phyloP scores from a whole-genome alignment of 2,888 invertebrate species.

The Neoitamus cyanurus region DNA sequence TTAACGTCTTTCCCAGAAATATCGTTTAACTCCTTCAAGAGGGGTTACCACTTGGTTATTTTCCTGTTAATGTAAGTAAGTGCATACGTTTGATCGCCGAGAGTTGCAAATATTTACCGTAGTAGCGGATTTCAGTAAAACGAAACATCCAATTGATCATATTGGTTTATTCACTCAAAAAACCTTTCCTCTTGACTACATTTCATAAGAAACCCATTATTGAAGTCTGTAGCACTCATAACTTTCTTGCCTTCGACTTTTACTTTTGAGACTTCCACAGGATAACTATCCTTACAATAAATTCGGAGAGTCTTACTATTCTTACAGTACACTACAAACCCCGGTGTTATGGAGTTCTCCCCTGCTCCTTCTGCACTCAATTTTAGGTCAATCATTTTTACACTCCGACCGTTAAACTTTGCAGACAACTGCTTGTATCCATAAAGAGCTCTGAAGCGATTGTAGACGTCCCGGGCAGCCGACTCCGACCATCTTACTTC shows the following conservation, averaged over 20 bases:
- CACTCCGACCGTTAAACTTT: conserved; percentile 70
- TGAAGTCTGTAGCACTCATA: conserved; percentile 84
- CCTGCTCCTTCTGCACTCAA: neutral
- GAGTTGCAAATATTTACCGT: no score
- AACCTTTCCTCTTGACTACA: conserved; percentile 62
- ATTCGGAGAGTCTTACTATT: conserved; percentile 71
- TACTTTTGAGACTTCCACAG: conserved; percentile 74
- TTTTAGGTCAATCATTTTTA: conserved; percentile 73
- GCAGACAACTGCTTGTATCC: conserved; percentile 74
- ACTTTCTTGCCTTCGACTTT: conserved; percentile 75
- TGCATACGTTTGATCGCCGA: no score
- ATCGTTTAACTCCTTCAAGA: no score
- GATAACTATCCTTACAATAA: conserved; percentile 74
- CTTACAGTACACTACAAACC: conserved; percentile 73
- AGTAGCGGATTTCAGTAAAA: no score
- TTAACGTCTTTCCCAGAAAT: no score
- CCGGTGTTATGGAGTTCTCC: conserved; percentile 63
- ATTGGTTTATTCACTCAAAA: conserved; percentile 56
- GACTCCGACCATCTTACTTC: conserved; percentile 75
- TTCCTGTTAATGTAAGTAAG: no score
- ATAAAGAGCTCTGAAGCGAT: conserved; percentile 77
- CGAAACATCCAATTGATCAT: neutral
- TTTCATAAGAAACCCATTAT: conserved; percentile 85
- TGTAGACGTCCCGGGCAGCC: conserved; percentile 74
- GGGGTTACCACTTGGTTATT: no score